Conservation (phyloP, 2,113 vertebrate genomes). For the Tyrannus savana region DNA sequence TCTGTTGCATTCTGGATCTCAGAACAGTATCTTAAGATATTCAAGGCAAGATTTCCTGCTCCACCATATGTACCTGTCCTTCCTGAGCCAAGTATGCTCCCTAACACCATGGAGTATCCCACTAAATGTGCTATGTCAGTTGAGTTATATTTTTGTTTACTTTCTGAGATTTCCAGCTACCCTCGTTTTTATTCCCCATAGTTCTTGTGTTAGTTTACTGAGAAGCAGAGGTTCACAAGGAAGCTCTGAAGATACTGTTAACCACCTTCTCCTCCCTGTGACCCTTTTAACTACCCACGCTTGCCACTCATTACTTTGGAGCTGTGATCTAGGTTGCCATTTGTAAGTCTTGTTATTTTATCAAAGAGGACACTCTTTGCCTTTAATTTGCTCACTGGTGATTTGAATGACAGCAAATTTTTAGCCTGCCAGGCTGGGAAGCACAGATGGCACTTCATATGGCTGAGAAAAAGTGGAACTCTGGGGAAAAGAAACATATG, state of each 20-base stretch:
- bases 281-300: not conserved
- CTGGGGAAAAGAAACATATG: slow-evolving; percentile 14
- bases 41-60: not conserved
- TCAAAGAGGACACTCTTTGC: not conserved
- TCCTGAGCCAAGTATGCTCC: not conserved
- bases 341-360: not conserved
- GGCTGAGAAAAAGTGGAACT: slow-evolving; percentile 32
- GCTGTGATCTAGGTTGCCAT: not conserved
- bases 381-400: slow-evolving; percentile 14
- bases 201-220: not conserved
- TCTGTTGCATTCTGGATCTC: not conserved
- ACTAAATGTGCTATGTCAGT: not conserved
- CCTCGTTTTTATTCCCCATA: not conserved
- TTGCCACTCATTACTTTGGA: not conserved
- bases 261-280: not conserved
- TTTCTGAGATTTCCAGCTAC: not conserved
- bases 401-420: slow-evolving; percentile 22
- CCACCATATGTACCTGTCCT: not conserved
- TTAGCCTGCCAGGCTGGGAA: slow-evolving; percentile 4
- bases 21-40: not conserved
- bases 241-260: not conserved
- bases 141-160: not conserved
- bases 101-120: not conserved
- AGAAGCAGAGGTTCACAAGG: not conserved
- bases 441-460: slow-evolving; percentile 53